Percentiles rank a stretch among this genome's conserved stretches.
phyloP scores from a whole-genome alignment of 2,888 invertebrate genomes.

The Alsophila aescularia region DNA sequence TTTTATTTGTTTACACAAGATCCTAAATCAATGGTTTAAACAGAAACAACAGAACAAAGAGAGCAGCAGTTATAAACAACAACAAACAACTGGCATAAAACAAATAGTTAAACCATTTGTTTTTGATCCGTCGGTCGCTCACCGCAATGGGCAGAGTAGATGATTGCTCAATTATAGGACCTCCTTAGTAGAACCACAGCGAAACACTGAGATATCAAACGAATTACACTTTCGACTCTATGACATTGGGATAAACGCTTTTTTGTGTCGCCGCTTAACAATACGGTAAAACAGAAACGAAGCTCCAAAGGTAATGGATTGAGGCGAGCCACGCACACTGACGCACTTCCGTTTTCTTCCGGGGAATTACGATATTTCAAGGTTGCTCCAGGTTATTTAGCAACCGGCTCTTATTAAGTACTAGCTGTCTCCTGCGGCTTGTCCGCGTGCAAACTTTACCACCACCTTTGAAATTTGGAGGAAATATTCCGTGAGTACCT shows the following conservation, averaged over 20 bases:
- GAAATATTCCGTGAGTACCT: too few species aligned
- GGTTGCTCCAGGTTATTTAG: too few species aligned
- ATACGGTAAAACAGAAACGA: neutral
- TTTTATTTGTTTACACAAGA: too few species aligned
- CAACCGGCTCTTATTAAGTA: too few species aligned
- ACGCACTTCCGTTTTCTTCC: neutral
- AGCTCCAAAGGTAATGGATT: neutral
- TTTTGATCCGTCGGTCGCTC: slow-evolving; percentile 75
- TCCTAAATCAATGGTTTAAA: too few species aligned
- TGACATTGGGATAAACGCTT: slow-evolving; percentile 62
- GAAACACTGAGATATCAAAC: slow-evolving; percentile 61
- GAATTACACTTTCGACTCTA: slow-evolving; percentile 70
- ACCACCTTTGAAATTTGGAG: too few species aligned
- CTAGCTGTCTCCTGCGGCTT: too few species aligned
- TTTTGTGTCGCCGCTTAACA: slow-evolving; percentile 53
- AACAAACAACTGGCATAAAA: slow-evolving; percentile 66
- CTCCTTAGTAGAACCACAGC: slow-evolving; percentile 74
- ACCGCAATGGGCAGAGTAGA: slow-evolving; percentile 81
- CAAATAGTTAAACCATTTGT: slow-evolving; percentile 78
- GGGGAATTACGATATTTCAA: neutral
- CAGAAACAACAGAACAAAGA: slow-evolving; percentile 17
- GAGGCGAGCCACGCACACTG: neutral
- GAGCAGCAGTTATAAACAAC: slow-evolving; percentile 36
- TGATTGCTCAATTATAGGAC: slow-evolving; percentile 84
- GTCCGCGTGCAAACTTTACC: too few species aligned